Evolutionary conservation across 2,113 vertebrate species (phyloP), one percentile per base, ranked within the genome.

Genomic region (Panthera uncia): DNA sequence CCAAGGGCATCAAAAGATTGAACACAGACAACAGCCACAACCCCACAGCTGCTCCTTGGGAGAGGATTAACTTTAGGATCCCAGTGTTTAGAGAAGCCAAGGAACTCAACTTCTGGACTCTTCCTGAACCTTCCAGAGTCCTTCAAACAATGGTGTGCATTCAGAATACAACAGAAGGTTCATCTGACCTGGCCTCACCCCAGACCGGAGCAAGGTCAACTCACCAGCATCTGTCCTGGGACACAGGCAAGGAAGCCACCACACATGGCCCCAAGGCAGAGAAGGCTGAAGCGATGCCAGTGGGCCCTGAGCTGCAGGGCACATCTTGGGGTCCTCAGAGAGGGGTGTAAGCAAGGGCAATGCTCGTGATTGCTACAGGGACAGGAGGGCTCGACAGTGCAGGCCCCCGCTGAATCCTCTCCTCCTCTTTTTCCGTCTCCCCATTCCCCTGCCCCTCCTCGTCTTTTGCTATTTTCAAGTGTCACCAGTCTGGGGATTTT

Each of bases 141-240:
- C 73, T 61, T 89, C 73, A 50, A 92, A 98, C 90, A 92, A 96
- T 87, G 57, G 82, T 81, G 48, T 90, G 74, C 68, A 87, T 90
- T 96, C 48, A 94, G 68, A 55, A 74, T 61, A 68, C 50, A 66
- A 73, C 1, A 79, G 82, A 93, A 65, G 55, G 38, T 41, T 33
- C 66, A 69, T 57, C 66, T 63, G 50, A 74, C 91, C 36, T 13
- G 61, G 83, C 78, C 82, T 91, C 48, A 65, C 41, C 41, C 90
- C 48, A 69, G 48, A 41, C 50, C 10, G 3, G 25, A 52, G 6
- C 50, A 50, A 73, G 76, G 91, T 38, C 89, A 95, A 48, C 50
- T 94, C 23, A 21, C 38, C 76, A 84, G 18, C 9, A 33, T 36
- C 33, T 45, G 48, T 76, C 31, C 5, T 65, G 74, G 80, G 63